Evolutionary conservation across 2,888 invertebrate species (phyloP).

Genomic region (Nematopogon swammerdamellus): DNA sequence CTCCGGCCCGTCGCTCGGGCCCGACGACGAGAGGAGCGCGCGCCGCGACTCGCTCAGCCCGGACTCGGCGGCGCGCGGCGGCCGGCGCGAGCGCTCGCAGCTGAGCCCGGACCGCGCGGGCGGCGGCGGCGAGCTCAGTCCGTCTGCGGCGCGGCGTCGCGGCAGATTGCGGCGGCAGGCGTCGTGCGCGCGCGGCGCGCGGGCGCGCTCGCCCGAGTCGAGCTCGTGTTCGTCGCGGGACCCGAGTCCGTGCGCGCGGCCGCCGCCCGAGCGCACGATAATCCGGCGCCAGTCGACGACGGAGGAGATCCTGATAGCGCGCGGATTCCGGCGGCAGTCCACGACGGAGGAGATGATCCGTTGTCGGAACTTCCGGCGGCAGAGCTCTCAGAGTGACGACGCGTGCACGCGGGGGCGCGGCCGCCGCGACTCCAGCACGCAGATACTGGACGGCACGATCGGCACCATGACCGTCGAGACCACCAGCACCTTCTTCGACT

Average conservation of each 20-base stretch:
- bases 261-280: conserved; percentile 63
- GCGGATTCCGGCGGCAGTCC: conserved; percentile 85
- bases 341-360: conserved; percentile 93
- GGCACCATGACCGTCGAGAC: conserved; percentile 93
- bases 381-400: conserved; percentile 87
- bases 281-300: conserved; percentile 87
- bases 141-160: conserved; percentile 65
- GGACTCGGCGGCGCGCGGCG: conserved; percentile 76
- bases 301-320: conserved; percentile 86
- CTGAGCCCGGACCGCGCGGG: conserved; percentile 77
- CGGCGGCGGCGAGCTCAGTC: conserved; percentile 80
- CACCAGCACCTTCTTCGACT: conserved; percentile 88
- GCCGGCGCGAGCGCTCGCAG: conserved; percentile 74
- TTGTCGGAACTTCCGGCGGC: conserved; percentile 85
- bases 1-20: conserved; percentile 81
- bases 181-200: conserved; percentile 64
- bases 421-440: conserved; percentile 80
- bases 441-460: conserved; percentile 88
- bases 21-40: conserved; percentile 76
- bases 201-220: conserved; percentile 65
- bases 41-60: conserved; percentile 86
- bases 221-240: conserved; percentile 79
- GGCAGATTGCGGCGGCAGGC: conserved; percentile 74
- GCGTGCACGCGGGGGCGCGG: conserved; percentile 66
- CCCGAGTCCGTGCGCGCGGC: conserved; percentile 72